These are phyloP conservation scores for Agrochola litura DNA, from an alignment of 2,888 invertebrate genomes.

Conservation along the genomic window DNA sequence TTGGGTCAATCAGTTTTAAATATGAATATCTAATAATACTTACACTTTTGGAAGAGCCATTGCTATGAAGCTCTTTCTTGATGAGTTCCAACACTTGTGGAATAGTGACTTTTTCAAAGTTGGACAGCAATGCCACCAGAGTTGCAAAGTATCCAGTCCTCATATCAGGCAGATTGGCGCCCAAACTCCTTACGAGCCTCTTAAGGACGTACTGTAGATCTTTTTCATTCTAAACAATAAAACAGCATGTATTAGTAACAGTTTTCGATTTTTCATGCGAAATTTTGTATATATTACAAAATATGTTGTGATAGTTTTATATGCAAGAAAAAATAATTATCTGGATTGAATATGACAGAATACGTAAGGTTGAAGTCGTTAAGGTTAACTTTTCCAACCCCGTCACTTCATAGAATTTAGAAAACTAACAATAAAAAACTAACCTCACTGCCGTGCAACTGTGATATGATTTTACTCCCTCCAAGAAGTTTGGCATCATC, in stretches of 20 bases:
- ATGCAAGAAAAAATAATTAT: background rate
- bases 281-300: background rate
- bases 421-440: constrained; percentile 40
- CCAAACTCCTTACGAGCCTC: constrained; percentile 93
- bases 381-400: background rate
- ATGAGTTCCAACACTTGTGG: constrained; percentile 90
- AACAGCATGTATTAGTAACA: constrained; percentile 4
- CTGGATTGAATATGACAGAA: background rate
- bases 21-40: constrained; percentile 74
- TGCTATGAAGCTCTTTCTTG: constrained; percentile 92
- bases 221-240: constrained; percentile 87
- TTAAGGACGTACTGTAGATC: constrained; percentile 92
- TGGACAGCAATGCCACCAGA: constrained; percentile 91
- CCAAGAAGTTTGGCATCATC: constrained; percentile 83
- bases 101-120: constrained; percentile 86
- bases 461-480: constrained; percentile 84
- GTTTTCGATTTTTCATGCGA: background rate
- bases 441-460: constrained; percentile 84
- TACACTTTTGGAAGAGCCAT: constrained; percentile 92
- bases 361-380: background rate
- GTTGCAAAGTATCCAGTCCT: constrained; percentile 93
- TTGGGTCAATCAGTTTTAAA: background rate
- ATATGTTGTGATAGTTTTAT: background rate
- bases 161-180: constrained; percentile 92
- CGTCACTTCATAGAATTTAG: background rate